phyloP scores from a whole-genome alignment of 2,113 vertebrate genomes.

The Collichthys lucidus region DNA sequence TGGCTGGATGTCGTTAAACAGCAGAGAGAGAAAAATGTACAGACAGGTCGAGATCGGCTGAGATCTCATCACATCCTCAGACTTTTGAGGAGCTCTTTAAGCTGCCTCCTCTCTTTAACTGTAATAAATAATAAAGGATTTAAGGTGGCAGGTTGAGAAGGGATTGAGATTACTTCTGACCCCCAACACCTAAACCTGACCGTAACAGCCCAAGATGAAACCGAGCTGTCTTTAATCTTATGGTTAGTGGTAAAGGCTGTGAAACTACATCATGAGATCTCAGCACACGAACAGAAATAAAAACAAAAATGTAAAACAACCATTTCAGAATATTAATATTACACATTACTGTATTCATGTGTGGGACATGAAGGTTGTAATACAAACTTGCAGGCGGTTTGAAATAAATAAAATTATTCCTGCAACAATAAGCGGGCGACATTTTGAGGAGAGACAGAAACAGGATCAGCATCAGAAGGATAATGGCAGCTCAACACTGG shows the following conservation, averaged over 20 bases:
- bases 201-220: too few species aligned
- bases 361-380: not conserved
- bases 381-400: not conserved
- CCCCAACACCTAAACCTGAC: too few species aligned
- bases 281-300: not conserved
- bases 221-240: too few species aligned
- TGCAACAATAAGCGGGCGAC: not conserved
- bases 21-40: slow-evolving; percentile 9
- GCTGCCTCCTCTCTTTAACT: not conserved
- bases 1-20: slow-evolving; percentile 15
- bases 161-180: not conserved
- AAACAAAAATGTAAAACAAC: too few species aligned
- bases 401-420: not conserved
- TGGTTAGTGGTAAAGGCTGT: too few species aligned
- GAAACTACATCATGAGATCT: not conserved
- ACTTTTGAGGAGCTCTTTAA: not conserved
- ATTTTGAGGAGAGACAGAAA: accelerated
- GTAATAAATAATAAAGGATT: not conserved
- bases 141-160: not conserved
- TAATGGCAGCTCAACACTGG: slow-evolving; percentile 19
- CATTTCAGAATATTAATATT: too few species aligned
- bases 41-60: not conserved
- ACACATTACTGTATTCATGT: too few species aligned
- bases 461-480: slow-evolving; percentile 22
- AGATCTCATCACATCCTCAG: not conserved